phyloP scores from a whole-genome alignment of 2,888 invertebrate species.

The Dendrolimus pini region DNA sequence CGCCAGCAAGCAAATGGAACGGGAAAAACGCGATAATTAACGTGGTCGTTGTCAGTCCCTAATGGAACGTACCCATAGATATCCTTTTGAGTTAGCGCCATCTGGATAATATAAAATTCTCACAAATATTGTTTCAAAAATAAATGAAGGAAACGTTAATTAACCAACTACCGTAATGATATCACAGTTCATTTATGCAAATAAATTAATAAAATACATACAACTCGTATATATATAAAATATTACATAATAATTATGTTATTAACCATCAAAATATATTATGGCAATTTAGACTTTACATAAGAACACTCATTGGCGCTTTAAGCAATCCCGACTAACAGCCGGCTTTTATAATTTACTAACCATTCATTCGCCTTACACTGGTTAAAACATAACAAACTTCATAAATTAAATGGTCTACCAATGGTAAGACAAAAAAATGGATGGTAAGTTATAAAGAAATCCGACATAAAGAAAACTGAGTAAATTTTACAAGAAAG shows the following conservation, averaged over 20 bases:
- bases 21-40: too few species aligned
- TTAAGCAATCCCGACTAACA: background rate
- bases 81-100: background rate
- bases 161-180: conserved; percentile 67
- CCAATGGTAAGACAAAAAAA: too few species aligned
- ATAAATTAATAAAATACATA: conserved; percentile 45
- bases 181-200: conserved; percentile 77
- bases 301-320: background rate
- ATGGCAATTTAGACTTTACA: conserved; percentile 40
- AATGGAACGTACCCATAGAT: background rate
- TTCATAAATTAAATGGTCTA: too few species aligned
- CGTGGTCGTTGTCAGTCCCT: too few species aligned
- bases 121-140: conserved; percentile 17
- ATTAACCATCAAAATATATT: conserved; percentile 25
- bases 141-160: conserved; percentile 58
- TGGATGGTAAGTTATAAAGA: too few species aligned
- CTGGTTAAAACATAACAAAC: too few species aligned
- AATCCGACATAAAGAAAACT: too few species aligned
- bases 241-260: conserved; percentile 15
- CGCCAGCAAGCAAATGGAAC: too few species aligned
- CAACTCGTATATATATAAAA: conserved; percentile 27
- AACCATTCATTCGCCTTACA: too few species aligned
- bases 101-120: background rate
- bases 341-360: too few species aligned
- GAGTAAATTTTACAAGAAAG: too few species aligned